Evolutionary conservation across 2,888 invertebrate species (phyloP), one percentile per base, ranked within the genome.

Genomic region (Tetheella fluctuosa): DNA sequence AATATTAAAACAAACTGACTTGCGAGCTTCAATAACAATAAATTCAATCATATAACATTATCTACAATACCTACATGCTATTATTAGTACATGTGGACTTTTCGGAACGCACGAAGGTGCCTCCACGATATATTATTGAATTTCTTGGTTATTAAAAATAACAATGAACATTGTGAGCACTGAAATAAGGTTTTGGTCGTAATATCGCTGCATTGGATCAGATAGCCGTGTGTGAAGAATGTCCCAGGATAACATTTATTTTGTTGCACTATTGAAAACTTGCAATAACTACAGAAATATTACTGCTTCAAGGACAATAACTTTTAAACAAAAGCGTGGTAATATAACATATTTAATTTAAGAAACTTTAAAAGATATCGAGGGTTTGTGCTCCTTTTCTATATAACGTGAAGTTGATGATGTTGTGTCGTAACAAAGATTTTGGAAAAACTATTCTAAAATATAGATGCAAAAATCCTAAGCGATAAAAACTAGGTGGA

Each of bases 401-500:
- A 30, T 30, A 1, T 8, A 10, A 30, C 30, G 30, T 30, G 30
- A 30, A 30, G 8, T 30, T 8, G 30, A 30, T 30, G 10, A 8
- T 30, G 10, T 30, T 30, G 30, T 25, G 25, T 25, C 3, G 25
- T 34, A 8, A 34, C 34, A 34, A 12, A 34, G 34, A 37, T 15
- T 13, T 37, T 15, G 13, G 37, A 13, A 37, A 37, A 37, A 37
- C 37, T 15, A 37, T 3, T 37, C 15, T 13, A 34, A 39, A 39
- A 39, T 15, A 39, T 13, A 17, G 42, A 42, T 42, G 17, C 42
- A 28, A 30, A 54, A 30, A 54, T 30, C 12, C 13, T 13, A 10
- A n/a, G 20, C 30, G 30, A 12, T 4, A 62, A 60, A 62, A 60
- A 60, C 59, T 59, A 59, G 30, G 20, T 17, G 10, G 17, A 23